phyloP scores from a whole-genome alignment of 2,888 invertebrate species.

The Drosophila koepferae region DNA sequence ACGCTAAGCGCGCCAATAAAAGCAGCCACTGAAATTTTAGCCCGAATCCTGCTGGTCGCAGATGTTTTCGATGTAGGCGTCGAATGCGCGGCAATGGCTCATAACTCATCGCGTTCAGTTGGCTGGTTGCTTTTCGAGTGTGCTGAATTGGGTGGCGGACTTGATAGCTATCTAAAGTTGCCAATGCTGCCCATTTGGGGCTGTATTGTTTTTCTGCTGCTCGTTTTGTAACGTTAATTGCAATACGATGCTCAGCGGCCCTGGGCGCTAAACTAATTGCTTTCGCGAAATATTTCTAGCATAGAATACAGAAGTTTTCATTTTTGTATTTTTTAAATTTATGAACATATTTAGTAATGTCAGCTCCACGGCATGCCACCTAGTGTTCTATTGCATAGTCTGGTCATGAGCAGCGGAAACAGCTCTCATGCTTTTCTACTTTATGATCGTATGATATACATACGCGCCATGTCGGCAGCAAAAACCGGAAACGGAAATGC shows the following conservation, averaged over 20 bases:
- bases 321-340: slow-evolving; percentile 53
- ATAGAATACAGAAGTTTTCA: slow-evolving; percentile 29
- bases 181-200: slow-evolving; percentile 49
- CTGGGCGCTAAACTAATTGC: slow-evolving; percentile 73
- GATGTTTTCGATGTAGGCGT: slow-evolving; percentile 36
- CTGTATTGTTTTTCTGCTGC: slow-evolving; percentile 64
- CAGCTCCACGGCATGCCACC: slow-evolving; percentile 16
- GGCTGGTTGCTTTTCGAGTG: slow-evolving; percentile 41
- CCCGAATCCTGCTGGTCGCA: slow-evolving; percentile 14
- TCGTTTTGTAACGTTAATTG: slow-evolving; percentile 70
- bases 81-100: slow-evolving; percentile 42
- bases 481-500: slow-evolving; percentile 75
- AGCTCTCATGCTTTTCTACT: slow-evolving; percentile 32
- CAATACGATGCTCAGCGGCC: slow-evolving; percentile 71
- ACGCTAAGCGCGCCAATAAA: slow-evolving; percentile 14
- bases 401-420: slow-evolving; percentile 31
- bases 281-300: slow-evolving; percentile 64
- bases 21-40: background rate
- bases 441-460: slow-evolving; percentile 22
- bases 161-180: slow-evolving; percentile 13
- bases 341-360: slow-evolving; percentile 57
- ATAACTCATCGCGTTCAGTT: slow-evolving; percentile 69
- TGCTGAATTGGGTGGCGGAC: slow-evolving; percentile 13
- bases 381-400: slow-evolving; percentile 36
- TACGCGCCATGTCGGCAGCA: slow-evolving; percentile 30